Evolutionary conservation across 2,797 vertebrate genomes (phyloP).

Genomic region (Sebastes vulpes): DNA sequence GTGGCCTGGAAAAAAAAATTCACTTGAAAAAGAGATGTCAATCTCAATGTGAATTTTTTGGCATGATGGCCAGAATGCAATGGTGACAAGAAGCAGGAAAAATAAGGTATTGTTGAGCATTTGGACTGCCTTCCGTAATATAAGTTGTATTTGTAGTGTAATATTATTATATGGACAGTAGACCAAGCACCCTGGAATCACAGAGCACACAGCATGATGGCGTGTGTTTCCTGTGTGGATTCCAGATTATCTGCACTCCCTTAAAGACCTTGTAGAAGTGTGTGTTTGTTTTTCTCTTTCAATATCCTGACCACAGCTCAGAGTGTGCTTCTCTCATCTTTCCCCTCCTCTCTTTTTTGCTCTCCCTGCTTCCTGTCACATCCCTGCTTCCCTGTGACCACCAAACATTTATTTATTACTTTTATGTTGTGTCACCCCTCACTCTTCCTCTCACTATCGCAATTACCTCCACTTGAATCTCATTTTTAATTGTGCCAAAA

Average conservation of each 20-base stretch:
- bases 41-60: slow-evolving; percentile 68
- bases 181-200: slow-evolving; percentile 60
- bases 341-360: slow-evolving; percentile 40
- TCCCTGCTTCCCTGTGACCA: slow-evolving; percentile 18
- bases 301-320: slow-evolving; percentile 80
- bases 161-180: slow-evolving; percentile 13
- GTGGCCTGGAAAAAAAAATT: slow-evolving; percentile 42
- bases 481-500: slow-evolving; percentile 11
- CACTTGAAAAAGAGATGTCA: slow-evolving; percentile 71
- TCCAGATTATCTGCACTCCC: slow-evolving; percentile 70
- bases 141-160: slow-evolving; percentile 29
- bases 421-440: background rate
- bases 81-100: background rate
- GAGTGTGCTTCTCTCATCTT: slow-evolving; percentile 78
- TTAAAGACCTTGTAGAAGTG: slow-evolving; percentile 72
- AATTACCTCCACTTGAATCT: slow-evolving; percentile 8
- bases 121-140: slow-evolving; percentile 2
- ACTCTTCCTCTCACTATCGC: background rate
- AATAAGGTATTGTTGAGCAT: slow-evolving; percentile 11
- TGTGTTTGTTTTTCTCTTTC: slow-evolving; percentile 74
- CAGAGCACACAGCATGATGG: slow-evolving; percentile 62
- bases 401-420: slow-evolving; percentile 4
- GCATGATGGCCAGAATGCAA: slow-evolving; percentile 20
- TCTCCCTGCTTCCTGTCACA: slow-evolving; percentile 37
- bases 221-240: slow-evolving; percentile 57